These are phyloP conservation scores for Mnemiopsis leidyi DNA, from an alignment of 37 sponge, comb jelly and placozoan genomes.

Conservation along the genomic window DNA sequence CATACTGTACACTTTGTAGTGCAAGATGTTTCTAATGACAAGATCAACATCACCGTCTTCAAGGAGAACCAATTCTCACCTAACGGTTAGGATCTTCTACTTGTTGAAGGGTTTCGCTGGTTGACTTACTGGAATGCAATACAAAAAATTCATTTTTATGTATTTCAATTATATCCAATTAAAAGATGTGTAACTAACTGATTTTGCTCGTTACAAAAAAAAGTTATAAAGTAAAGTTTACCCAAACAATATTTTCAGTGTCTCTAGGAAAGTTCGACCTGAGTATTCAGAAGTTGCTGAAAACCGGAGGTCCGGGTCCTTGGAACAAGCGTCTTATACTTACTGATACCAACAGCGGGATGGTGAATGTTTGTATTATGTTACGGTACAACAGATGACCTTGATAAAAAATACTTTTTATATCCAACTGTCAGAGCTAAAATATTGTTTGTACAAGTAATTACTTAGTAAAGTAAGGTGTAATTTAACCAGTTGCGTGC, in stretches of 20 bases:
- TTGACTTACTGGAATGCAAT: too few species aligned
- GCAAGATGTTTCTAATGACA: neutral
- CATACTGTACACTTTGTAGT: constrained; percentile 25
- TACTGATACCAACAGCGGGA: constrained; percentile 58
- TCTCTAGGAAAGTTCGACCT: constrained; percentile 37
- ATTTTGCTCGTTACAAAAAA: too few species aligned
- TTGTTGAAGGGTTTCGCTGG: too few species aligned
- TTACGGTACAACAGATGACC: constrained; percentile 46
- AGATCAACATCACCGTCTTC: constrained; percentile 53
- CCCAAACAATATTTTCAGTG: constrained; percentile 43
- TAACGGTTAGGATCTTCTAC: too few species aligned
- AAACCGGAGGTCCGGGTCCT: constrained; percentile 24
- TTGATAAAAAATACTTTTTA: neutral
- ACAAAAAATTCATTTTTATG: too few species aligned
- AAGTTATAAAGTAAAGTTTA: too few species aligned
- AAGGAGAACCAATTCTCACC: constrained; percentile 40
- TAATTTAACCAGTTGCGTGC: too few species aligned
- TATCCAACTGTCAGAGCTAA: neutral
- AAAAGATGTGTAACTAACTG: too few species aligned
- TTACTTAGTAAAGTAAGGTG: too few species aligned
- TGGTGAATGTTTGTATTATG: constrained; percentile 33
- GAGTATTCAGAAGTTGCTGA: constrained; percentile 22
- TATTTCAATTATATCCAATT: too few species aligned
- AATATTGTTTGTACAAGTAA: neutral
- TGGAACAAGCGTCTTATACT: constrained; percentile 63